Conservation (phyloP, 2,888 invertebrate genomes). For the Callimorpha dominula region DNA sequence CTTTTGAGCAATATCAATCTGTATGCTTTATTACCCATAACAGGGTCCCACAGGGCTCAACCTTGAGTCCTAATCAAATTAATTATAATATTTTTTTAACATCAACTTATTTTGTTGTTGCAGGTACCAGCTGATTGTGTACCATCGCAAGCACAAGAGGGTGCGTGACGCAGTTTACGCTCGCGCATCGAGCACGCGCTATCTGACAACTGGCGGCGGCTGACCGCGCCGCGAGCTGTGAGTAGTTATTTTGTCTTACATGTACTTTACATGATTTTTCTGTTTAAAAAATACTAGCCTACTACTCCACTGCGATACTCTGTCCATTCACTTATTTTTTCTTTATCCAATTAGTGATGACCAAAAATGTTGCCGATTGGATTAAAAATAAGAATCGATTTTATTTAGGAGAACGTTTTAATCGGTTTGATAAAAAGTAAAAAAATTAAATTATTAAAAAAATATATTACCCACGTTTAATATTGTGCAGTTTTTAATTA, state of each 20-base stretch:
- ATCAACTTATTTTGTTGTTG: constrained; percentile 25
- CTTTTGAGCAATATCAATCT: background rate
- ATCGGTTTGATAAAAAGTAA: too few species aligned
- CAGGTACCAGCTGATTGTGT: constrained; percentile 63
- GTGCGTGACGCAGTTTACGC: constrained; percentile 77
- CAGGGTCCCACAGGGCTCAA: background rate
- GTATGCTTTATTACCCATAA: background rate
- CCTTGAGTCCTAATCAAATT: background rate
- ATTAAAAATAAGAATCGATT: too few species aligned
- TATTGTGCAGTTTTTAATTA: too few species aligned
- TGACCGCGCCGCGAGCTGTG: constrained; percentile 66
- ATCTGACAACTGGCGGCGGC: constrained; percentile 75
- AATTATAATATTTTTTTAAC: background rate
- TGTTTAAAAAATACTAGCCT: too few species aligned
- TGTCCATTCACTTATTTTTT: too few species aligned
- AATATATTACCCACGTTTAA: too few species aligned
- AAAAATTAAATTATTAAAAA: too few species aligned
- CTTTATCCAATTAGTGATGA: too few species aligned
- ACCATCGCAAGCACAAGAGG: constrained; percentile 73
- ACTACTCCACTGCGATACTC: too few species aligned
- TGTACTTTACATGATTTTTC: background rate
- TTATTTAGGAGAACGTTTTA: too few species aligned
- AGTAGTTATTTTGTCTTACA: constrained; percentile 41
- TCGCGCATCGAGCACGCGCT: constrained; percentile 76
- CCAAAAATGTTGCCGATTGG: too few species aligned